These are phyloP conservation scores for Diplolepis rosae DNA, from an alignment of 2,888 invertebrate genomes.

Conservation along the genomic window DNA sequence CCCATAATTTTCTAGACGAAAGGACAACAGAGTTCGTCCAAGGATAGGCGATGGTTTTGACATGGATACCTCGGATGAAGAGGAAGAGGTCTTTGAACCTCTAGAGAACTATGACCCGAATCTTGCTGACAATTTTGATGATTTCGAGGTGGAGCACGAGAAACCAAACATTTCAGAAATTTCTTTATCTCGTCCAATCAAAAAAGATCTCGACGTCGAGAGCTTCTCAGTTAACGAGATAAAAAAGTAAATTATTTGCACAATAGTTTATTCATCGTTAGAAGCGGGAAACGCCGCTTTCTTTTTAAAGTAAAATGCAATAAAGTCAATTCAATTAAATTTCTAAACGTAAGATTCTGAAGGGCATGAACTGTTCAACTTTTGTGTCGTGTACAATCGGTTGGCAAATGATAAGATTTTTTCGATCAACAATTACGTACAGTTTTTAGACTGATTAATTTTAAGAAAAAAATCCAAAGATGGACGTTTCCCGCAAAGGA, in stretches of 20 bases:
- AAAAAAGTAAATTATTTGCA: not conserved
- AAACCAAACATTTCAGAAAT: not conserved
- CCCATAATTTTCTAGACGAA: conserved; percentile 30
- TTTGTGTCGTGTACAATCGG: not conserved
- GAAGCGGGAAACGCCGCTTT: not conserved
- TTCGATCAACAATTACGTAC: too few species aligned
- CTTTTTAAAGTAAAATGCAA: not conserved
- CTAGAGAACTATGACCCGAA: conserved; percentile 32
- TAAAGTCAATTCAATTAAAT: conserved; percentile 55
- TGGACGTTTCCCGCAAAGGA: not conserved
- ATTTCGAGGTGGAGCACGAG: not conserved
- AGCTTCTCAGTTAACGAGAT: not conserved
- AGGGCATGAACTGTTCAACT: too few species aligned
- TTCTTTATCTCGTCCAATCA: not conserved
- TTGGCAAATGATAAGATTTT: not conserved
- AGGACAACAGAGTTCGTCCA: conserved; percentile 43
- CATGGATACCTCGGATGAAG: conserved; percentile 55
- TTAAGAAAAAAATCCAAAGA: too few species aligned
- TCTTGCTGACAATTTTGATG: conserved; percentile 35
- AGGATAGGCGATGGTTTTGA: conserved; percentile 57
- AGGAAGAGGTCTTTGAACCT: conserved; percentile 33
- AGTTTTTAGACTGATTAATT: too few species aligned
- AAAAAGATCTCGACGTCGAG: not conserved
- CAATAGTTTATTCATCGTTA: not conserved
- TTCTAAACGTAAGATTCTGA: conserved; percentile 48